Base-by-base conservation (phyloP, 2,113 vertebrate genomes). In the Rostratula benghalensis region DNA sequence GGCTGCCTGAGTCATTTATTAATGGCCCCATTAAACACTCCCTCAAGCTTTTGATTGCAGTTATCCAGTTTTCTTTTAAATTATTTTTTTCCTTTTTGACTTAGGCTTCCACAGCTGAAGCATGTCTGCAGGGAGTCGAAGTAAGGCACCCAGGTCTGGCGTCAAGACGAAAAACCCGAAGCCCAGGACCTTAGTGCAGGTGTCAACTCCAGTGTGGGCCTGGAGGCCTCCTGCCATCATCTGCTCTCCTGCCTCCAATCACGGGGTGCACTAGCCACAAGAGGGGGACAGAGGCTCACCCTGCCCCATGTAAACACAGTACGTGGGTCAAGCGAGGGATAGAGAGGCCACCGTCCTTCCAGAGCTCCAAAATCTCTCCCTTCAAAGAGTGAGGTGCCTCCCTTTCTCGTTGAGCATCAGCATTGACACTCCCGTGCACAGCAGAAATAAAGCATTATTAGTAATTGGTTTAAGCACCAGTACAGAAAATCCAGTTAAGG, bases 1-100 rank as follows among this genome's bases (percentile, higher is more conserved):
- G 63, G 83, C 94, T 96, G 94, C 80, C 87, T 64, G 35, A 74
- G 87, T 95, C 86, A 75, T 83, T 92, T 94, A 93, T 94, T 95
- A 94, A 95, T 37, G 71, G 86, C 46, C 71, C 93, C 51, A 94
- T 93, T 96, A 93, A 93, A 95, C 82, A 67, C 78, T 81, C 87
- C 70, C 95, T 92, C 85, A 39, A 90, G 95, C 89, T 92, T 92
- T 70, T 10, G 8, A 89, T 84, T 96, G 87, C 86, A 94, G 63
- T 93, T 95, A 90, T 28, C 68, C 93, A 79, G 43, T 54, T 97
- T 64, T 79, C 63, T 76, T 80, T 63, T 50, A 76, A 51, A 31
- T 50, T 59, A 3, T 67, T 59, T 89, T 78, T 78, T 69, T n/a
- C 14, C 41, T 13, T 86, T 86, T 81, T 70, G 63, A 53, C 30